These are phyloP conservation scores for Sinocyclocheilus maitianheensis DNA, from an alignment of 2,113 vertebrate genomes.

Conservation along the genomic window DNA sequence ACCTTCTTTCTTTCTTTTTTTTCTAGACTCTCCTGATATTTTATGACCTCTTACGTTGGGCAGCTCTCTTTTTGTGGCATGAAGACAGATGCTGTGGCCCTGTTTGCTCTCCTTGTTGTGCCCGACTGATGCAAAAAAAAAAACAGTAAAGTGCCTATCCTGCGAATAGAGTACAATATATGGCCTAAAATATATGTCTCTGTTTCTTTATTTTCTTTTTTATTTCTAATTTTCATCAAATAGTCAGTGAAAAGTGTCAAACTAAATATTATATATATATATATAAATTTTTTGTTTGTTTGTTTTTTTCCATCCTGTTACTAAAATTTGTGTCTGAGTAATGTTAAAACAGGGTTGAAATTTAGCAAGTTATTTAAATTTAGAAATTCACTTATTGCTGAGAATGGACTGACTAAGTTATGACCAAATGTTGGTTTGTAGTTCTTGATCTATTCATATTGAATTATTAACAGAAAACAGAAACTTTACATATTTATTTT, in stretches of 20 bases:
- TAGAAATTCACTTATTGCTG: not conserved
- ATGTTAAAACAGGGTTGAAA: not conserved
- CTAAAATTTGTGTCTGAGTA: too few species aligned
- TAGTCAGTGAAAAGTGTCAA: not conserved
- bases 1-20: not conserved
- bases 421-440: not conserved
- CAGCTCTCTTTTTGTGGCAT: conserved; percentile 18
- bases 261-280: not conserved
- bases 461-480: too few species aligned
- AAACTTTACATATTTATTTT: too few species aligned
- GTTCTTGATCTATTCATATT: not conserved
- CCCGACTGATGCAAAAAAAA: not conserved
- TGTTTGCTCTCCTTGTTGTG: not conserved
- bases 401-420: not conserved
- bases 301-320: not conserved
- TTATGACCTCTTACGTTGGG: conserved; percentile 9
- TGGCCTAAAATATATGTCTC: not conserved
- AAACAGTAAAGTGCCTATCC: not conserved
- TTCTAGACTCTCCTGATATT: not conserved
- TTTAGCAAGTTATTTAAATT: not conserved
- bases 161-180: not conserved
- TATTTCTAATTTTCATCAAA: not conserved
- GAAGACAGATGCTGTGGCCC: not conserved
- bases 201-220: too few species aligned
- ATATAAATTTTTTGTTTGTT: not conserved